These are phyloP conservation scores for Drosophila meridiana DNA, from an alignment of 2,888 invertebrate species.

Conservation along the genomic window DNA sequence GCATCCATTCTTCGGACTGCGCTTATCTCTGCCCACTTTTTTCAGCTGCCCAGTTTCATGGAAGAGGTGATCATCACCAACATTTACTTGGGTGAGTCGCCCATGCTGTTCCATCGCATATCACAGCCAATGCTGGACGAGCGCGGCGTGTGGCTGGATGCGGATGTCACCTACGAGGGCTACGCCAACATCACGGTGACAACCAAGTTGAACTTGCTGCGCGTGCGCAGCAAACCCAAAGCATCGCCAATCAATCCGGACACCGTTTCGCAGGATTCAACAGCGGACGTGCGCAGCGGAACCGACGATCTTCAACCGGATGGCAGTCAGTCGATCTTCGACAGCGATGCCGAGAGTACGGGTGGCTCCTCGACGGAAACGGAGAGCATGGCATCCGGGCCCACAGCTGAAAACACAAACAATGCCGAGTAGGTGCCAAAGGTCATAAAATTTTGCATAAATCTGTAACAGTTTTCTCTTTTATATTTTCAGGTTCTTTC, in stretches of 20 bases:
- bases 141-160: constrained; percentile 93
- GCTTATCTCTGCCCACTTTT: background rate
- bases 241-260: constrained; percentile 27
- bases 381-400: constrained; percentile 71
- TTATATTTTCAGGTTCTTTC: constrained; percentile 65
- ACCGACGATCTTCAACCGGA: constrained; percentile 43
- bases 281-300: constrained; percentile 30
- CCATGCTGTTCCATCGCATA: constrained; percentile 88
- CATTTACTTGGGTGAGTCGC: constrained; percentile 88
- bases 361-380: constrained; percentile 84
- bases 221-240: constrained; percentile 76
- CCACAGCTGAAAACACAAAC: constrained; percentile 46
- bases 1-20: background rate
- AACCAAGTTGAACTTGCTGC: constrained; percentile 90
- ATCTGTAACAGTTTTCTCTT: background rate
- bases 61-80: constrained; percentile 91
- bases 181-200: constrained; percentile 91
- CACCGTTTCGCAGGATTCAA: constrained; percentile 10
- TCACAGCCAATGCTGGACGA: constrained; percentile 90
- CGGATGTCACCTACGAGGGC: constrained; percentile 91
- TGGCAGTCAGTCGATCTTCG: constrained; percentile 80
- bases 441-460: too few relatives aligned
- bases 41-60: constrained; percentile 91
- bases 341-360: constrained; percentile 85
- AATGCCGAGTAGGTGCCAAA: constrained; percentile 71